Base-by-base conservation (phyloP, 64 coral and sea anemone genomes). In the Pocillopora verrucosa region DNA sequence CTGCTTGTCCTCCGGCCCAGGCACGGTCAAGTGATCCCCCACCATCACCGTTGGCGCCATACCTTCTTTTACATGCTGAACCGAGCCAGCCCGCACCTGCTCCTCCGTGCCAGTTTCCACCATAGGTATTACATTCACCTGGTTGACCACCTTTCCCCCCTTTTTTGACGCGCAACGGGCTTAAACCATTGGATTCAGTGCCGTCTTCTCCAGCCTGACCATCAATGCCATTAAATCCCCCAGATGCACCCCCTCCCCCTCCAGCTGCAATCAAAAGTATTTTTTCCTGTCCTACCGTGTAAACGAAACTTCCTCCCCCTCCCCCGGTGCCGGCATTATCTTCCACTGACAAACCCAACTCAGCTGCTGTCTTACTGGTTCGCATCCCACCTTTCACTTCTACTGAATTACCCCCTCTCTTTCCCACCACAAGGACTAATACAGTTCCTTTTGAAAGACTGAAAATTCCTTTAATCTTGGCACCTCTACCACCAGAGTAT, bases 401-500 rank as follows among this genome's bases (percentile, higher is more conserved):
- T 13, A 82, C 89, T 64, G 79, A 76, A 26, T 87, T 60, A 34
- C 85, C 69, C 24, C 69, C 85, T 73, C 85, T 30, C 16, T 74
- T 67, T 57, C 89, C 89, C 17, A 82, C 89, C 2, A 83, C 89
- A 24, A 90, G 73, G 2, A 73, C 83, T 20, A 90, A 25, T 20
- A 62, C 73, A 24, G 81, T 86, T 17, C 73, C 56, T 30, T 30
- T 25, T 0, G 19, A 20, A 2, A 91, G 56, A 10, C 20, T 16
- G 59, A 91, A 91, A 12, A 5, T 77, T 11, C 90, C 90, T 56
- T 76, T 35, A 73, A 86, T 86, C 13, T 41, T 78, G 3, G 90
- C 90, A 26, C 90, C 90, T 65, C 63, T 58, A 14, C 79, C 89
- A 13, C 89, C 89, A 35, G 5, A 76, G 79, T 91, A 91, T 14